These are phyloP conservation scores for Pachypanchax playfairii DNA, from an alignment of 2,113 vertebrate species.

Conservation along the genomic window DNA sequence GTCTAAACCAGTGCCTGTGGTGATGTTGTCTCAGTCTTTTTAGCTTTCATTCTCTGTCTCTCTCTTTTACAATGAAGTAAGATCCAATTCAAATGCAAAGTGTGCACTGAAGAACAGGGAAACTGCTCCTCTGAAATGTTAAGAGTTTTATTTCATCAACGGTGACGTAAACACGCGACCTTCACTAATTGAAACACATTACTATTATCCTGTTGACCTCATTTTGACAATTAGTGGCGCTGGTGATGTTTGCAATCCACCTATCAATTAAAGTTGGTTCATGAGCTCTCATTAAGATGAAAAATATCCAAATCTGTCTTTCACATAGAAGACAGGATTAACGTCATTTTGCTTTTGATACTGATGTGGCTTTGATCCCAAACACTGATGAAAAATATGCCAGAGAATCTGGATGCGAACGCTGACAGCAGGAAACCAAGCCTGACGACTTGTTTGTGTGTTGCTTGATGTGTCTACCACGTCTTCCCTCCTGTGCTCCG, in stretches of 20 bases:
- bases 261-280: constrained; percentile 22
- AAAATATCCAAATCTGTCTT: constrained; percentile 35
- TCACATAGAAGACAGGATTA: constrained; percentile 41
- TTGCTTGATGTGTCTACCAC: constrained; percentile 41
- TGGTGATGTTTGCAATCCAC: constrained; percentile 12
- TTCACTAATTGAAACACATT: not conserved
- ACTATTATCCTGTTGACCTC: constrained; percentile 11
- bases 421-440: constrained; percentile 27
- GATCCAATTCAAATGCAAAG: constrained; percentile 20
- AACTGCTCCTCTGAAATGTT: not conserved
- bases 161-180: constrained; percentile 13
- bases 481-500: constrained; percentile 46
- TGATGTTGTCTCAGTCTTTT: not conserved
- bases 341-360: constrained; percentile 10
- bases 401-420: constrained; percentile 12
- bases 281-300: constrained; percentile 43
- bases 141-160: constrained; percentile 3
- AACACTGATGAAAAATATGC: constrained; percentile 40
- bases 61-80: constrained; percentile 5
- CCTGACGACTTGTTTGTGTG: constrained; percentile 49
- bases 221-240: constrained; percentile 24
- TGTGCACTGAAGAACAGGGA: not conserved
- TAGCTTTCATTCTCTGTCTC: not conserved
- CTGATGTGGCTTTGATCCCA: constrained; percentile 29
- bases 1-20: constrained; percentile 13